phyloP scores from a whole-genome alignment of 2,888 invertebrate genomes.

The Ophioninae sp. region DNA sequence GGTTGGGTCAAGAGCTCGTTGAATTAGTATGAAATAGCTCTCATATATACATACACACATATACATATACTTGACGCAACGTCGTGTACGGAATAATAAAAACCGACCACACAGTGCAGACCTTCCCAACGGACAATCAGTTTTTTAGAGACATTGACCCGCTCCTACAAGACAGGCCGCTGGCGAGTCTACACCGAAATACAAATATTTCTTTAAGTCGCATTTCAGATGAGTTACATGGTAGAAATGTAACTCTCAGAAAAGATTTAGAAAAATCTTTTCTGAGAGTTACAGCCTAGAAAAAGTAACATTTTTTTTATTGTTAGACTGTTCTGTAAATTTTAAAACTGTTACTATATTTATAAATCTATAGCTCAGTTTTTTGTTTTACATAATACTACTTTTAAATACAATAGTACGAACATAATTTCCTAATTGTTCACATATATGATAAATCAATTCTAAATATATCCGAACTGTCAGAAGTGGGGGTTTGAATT shows the following conservation, averaged over 20 bases:
- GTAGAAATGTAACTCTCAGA: neutral
- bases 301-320: neutral
- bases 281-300: neutral
- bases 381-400: too few species aligned
- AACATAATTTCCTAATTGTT: too few species aligned
- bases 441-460: too few species aligned
- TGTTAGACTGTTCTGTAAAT: too few species aligned
- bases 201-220: constrained; percentile 13
- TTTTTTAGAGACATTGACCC: constrained; percentile 49
- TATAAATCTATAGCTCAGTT: too few species aligned
- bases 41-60: neutral
- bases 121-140: constrained; percentile 41
- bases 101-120: constrained; percentile 15
- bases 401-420: too few species aligned
- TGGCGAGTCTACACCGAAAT: constrained; percentile 17
- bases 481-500: too few species aligned
- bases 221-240: neutral
- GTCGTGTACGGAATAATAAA: constrained; percentile 42
- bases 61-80: neutral
- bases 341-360: too few species aligned
- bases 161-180: constrained; percentile 16
- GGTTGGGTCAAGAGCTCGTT: too few species aligned
- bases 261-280: constrained; percentile 2
- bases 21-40: too few species aligned
- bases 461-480: too few species aligned